Base-by-base conservation (phyloP, 53 echinoderm and acorn worm genomes). In the Mesocentrotus franciscanus region DNA sequence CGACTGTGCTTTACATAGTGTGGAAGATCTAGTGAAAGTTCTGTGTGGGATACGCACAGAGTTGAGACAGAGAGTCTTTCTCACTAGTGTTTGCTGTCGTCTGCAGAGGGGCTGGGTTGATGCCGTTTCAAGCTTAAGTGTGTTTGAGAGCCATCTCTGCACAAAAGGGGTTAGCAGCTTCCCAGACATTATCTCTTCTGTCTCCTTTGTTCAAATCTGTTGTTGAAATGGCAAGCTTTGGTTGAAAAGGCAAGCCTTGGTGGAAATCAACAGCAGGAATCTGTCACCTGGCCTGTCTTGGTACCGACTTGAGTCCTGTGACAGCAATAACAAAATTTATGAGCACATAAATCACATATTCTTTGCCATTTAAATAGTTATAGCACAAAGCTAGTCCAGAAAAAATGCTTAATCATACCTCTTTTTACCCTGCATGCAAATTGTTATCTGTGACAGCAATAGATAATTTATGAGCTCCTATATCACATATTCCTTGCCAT, bases 1-100 rank as follows among this genome's bases (percentile, higher is more conserved):
- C 10, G 72, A 24, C 60, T 93, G 61, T 85, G 87, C 17, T 85
- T 36, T 85, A 57, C 81, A 33, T n/a, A 92, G 92, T 71, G 92
- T 56, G 72, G 92, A 92, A 24, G 92, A 72, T 71, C 55, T 70
- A 18, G 71, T 34, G 36, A 92, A 36, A 12, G 57, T 92, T 56
- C 92, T 92, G 75, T 72, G 74, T 74, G 75, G 75, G 34, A 27
- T 26, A 56, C 57, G 61, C 18, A 66, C 20, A 9, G 91, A 61
- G 18, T 29, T 90, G 16, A 35, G 35, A 18, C 61, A 20, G 17
- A 35, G 66, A 34, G 62, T 36, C 91, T 91, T 91, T 66, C 66
- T 62, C 91, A 91, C 66, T 30, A 91, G 66, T 64, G 64, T 34
- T 3, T 32, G 90, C 30, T 91, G 64, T 36, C 13, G 36, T 64